Conservation (phyloP, 2,888 invertebrate genomes). For the Crioceris asparagi region DNA sequence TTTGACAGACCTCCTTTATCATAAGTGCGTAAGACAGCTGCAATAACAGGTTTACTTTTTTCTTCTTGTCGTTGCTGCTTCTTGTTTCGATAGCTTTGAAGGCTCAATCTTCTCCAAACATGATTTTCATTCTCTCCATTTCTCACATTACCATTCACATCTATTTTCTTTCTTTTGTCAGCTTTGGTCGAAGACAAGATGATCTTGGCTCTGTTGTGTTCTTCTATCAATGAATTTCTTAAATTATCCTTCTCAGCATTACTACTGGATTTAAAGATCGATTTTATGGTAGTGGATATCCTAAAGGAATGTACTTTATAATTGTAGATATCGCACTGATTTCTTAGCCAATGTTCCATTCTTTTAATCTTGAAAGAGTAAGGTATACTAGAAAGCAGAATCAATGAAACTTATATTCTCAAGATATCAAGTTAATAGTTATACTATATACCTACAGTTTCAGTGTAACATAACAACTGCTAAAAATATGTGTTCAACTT, state of each 20-base stretch:
- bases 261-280: conserved; percentile 16
- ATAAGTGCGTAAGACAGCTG: conserved; percentile 28
- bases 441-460: no score
- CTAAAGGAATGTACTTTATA: conserved; percentile 18
- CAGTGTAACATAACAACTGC: no score
- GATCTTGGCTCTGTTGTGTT: conserved; percentile 3
- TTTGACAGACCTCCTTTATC: conserved; percentile 19
- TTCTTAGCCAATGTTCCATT: conserved; percentile 24
- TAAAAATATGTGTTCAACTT: no score
- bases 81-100: conserved; percentile 23
- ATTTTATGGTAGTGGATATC: conserved; percentile 16
- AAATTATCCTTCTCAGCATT: conserved; percentile 10
- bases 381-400: no score
- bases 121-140: conserved; percentile 13
- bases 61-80: conserved; percentile 22
- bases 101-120: conserved; percentile 24
- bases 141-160: conserved; percentile 1
- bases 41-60: conserved; percentile 24
- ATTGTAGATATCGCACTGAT: conserved; percentile 20
- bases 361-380: no score
- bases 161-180: conserved; percentile 4
- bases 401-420: no score
- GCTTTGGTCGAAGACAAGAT: conserved; percentile 1
- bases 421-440: no score
- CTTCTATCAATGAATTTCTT: conserved; percentile 15